Evolutionary conservation across 2,797 vertebrate genomes (phyloP).

Genomic region (Spinus pinus): DNA sequence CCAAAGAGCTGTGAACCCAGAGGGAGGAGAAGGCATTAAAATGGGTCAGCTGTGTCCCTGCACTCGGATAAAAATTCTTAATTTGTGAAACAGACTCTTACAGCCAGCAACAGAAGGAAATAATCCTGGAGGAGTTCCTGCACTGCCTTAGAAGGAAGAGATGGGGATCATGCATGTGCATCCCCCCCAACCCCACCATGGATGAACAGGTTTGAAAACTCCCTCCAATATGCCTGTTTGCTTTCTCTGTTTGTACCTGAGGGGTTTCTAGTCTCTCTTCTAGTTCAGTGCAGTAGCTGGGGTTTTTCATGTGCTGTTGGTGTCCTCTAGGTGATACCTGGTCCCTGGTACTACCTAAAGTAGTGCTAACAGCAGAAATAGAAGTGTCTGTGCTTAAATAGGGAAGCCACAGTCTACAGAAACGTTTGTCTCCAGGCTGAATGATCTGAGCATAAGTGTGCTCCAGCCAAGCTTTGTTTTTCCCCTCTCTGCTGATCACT

Average conservation of each 20-base stretch:
- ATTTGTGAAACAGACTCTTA: background rate
- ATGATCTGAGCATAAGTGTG: fast-evolving
- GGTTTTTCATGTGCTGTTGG: background rate
- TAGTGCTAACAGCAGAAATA: background rate
- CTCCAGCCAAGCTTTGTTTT: background rate
- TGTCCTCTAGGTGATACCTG: background rate
- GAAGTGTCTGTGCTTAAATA: background rate
- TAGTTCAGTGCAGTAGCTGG: background rate
- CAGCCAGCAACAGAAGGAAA: background rate
- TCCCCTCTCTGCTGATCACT: fast-evolving
- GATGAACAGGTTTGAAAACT: background rate
- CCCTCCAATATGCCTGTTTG: background rate
- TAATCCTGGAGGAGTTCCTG: background rate
- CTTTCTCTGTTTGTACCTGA: background rate
- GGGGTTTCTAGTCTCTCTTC: background rate
- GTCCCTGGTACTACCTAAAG: background rate
- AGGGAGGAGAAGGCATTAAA: background rate
- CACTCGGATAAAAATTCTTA: background rate
- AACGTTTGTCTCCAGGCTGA: background rate
- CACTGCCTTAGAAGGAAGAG: background rate
- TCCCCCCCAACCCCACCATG: fast-evolving
- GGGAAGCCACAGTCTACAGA: background rate
- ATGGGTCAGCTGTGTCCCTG: background rate
- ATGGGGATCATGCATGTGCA: fast-evolving
- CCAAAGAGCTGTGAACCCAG: background rate